Evolutionary conservation across 1,140 invertebrate species (phyloP).

Genomic region (Aphidius ervi): DNA sequence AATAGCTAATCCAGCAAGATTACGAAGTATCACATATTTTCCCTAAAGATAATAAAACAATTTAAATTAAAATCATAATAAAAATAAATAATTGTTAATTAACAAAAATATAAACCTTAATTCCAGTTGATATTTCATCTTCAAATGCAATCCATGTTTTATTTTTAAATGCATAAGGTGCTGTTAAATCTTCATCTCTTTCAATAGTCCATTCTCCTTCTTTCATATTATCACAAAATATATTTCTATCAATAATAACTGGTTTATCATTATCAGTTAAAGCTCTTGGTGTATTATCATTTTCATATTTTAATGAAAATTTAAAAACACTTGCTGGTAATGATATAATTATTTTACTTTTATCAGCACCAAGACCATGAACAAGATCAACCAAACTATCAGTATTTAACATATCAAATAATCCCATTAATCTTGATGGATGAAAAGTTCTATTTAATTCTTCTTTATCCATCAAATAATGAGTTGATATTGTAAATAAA

Average conservation of each 20-base stretch:
- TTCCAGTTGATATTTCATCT: conserved; percentile 64
- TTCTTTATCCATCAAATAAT: conserved; percentile 62
- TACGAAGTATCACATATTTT: conserved; percentile 58
- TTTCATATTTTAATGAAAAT: conserved; percentile 62
- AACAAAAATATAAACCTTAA: conserved; percentile 58
- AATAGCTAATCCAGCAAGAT: conserved; percentile 56
- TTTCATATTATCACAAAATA: conserved; percentile 61
- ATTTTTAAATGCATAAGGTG: conserved; percentile 70
- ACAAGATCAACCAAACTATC: conserved; percentile 75
- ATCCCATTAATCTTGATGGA: conserved; percentile 69
- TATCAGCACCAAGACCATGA: conserved; percentile 64
- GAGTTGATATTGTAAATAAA: conserved; percentile 65
- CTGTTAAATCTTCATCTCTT: conserved; percentile 74
- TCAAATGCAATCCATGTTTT: conserved; percentile 75
- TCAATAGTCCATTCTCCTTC: conserved; percentile 69
- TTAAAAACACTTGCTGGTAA: conserved; percentile 63
- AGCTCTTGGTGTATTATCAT: conserved; percentile 66
- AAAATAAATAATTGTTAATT: neutral
- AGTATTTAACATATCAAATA: conserved; percentile 74
- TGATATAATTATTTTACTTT: conserved; percentile 67
- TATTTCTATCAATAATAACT: conserved; percentile 54
- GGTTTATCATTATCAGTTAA: conserved; percentile 57
- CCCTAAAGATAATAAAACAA: conserved; percentile 41
- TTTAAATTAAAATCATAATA: conserved; percentile 13
- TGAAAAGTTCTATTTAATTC: conserved; percentile 64